A percentile compares a stretch with the other conserved stretches of the same genome.
Conservation (phyloP, 2,888 invertebrate species). For the Salticus scenicus region DNA sequence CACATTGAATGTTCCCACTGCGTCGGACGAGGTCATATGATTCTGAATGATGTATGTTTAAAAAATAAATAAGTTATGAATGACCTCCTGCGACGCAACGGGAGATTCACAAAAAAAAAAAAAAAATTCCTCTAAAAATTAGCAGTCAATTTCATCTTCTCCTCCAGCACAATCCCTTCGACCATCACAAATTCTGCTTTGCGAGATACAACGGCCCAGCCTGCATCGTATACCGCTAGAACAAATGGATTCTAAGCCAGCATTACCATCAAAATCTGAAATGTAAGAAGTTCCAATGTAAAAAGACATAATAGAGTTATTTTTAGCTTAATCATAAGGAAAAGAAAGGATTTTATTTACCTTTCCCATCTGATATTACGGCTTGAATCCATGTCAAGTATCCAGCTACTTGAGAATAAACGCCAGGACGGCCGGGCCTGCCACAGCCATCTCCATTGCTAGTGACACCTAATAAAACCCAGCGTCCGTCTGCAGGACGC, state of each 20-base stretch:
- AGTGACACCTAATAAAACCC: conserved; percentile 81
- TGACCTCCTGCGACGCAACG: not conserved
- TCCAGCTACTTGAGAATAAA: conserved; percentile 86
- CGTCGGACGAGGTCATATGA: not conserved
- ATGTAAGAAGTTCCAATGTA: not conserved
- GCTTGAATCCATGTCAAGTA: conserved; percentile 84
- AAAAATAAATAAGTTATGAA: conserved; percentile 9
- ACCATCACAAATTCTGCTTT: conserved; percentile 83
- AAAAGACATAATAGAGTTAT: too few relatives aligned
- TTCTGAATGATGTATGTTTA: not conserved
- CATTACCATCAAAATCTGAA: not conserved
- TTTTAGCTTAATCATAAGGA: too few relatives aligned
- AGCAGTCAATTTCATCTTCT: conserved; percentile 78
- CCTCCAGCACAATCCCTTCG: conserved; percentile 81
- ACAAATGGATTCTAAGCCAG: conserved; percentile 14
- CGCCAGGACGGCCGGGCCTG: conserved; percentile 85
- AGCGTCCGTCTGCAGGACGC: conserved; percentile 76
- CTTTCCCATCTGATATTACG: conserved; percentile 75
- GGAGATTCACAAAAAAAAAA: not conserved
- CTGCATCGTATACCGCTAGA: conserved; percentile 79
- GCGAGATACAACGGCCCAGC: conserved; percentile 79
- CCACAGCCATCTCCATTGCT: conserved; percentile 89
- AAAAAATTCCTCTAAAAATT: conserved; percentile 73
- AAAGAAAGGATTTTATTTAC: not conserved
- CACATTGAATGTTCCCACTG: not conserved